Percentiles rank a stretch among this genome's conserved stretches.
phyloP scores from a whole-genome alignment of 1,140 invertebrate species.

The Ips typographus region DNA sequence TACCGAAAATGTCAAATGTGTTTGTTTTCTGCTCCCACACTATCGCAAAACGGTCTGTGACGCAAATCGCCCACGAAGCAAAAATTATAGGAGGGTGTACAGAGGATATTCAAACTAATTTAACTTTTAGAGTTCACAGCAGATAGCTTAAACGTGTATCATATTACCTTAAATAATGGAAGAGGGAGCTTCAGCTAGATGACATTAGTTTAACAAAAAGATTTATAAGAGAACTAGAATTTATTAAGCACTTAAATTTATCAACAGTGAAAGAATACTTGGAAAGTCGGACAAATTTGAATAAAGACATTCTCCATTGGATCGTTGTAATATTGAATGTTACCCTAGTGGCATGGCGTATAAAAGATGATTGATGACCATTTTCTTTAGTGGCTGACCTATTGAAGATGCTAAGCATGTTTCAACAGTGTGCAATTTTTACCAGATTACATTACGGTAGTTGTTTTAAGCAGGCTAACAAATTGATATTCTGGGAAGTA shows the following conservation, averaged over 20 bases:
- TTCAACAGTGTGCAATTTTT: neutral
- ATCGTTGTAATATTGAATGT: conserved; percentile 12
- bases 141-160: no score
- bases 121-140: no score
- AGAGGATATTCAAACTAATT: no score
- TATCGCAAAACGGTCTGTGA: neutral
- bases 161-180: no score
- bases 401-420: conserved; percentile 2
- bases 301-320: neutral
- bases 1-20: neutral
- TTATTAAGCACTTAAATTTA: no score
- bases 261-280: neutral
- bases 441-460: neutral
- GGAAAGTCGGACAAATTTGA: conserved; percentile 2
- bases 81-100: conserved; percentile 1
- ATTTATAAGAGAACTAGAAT: no score
- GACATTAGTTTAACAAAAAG: no score
- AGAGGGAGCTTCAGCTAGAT: no score
- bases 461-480: neutral
- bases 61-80: conserved; percentile 8
- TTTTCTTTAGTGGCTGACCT: conserved; percentile 4
- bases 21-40: conserved; percentile 6
- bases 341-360: neutral
- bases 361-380: conserved; percentile 8
- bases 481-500: neutral